phyloP scores from a whole-genome alignment of 1,140 invertebrate species.

The Choristoneura fumiferana region DNA sequence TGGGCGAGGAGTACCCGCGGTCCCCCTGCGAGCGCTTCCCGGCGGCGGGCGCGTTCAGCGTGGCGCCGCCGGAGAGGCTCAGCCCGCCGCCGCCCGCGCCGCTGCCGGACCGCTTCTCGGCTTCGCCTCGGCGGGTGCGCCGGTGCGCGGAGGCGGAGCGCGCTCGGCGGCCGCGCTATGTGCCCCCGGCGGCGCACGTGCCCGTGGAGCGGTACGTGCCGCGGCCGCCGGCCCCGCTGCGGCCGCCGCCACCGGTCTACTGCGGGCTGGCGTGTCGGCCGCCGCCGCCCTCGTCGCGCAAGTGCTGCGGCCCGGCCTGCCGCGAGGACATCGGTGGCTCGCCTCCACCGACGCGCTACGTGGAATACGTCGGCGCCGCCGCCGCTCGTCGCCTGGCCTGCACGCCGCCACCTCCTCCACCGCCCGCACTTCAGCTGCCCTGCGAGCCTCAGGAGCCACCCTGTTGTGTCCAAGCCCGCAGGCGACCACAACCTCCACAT shows the following conservation, averaged over 20 bases:
- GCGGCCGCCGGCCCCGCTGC: conserved; percentile 79
- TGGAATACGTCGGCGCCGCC: conserved; percentile 80
- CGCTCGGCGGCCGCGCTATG: conserved; percentile 76
- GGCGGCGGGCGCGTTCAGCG: conserved; percentile 77
- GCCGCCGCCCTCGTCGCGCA: conserved; percentile 74
- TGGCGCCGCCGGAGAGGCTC: conserved; percentile 71
- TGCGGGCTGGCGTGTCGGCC: conserved; percentile 77
- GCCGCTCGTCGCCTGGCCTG: conserved; percentile 80
- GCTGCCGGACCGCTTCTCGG: conserved; percentile 74
- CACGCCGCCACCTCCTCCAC: conserved; percentile 80
- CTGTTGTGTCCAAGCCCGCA: conserved; percentile 77
- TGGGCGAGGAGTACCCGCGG: conserved; percentile 78
- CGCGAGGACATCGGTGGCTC: conserved; percentile 73
- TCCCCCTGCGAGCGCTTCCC: conserved; percentile 76
- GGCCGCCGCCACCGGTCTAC: conserved; percentile 67
- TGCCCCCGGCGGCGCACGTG: conserved; percentile 83
- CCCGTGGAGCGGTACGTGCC: conserved; percentile 85
- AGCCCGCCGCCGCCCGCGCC: conserved; percentile 73
- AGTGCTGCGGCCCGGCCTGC: conserved; percentile 73
- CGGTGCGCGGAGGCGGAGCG: conserved; percentile 73
- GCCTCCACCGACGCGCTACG: conserved; percentile 73
- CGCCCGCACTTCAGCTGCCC: conserved; percentile 71
- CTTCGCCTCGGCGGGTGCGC: conserved; percentile 77
- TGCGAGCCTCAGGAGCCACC: conserved; percentile 76
- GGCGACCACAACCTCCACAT: conserved; percentile 76